These are phyloP conservation scores for Myiozetetes cayanensis DNA, from an alignment of 2,113 vertebrate species.

Conservation along the genomic window DNA sequence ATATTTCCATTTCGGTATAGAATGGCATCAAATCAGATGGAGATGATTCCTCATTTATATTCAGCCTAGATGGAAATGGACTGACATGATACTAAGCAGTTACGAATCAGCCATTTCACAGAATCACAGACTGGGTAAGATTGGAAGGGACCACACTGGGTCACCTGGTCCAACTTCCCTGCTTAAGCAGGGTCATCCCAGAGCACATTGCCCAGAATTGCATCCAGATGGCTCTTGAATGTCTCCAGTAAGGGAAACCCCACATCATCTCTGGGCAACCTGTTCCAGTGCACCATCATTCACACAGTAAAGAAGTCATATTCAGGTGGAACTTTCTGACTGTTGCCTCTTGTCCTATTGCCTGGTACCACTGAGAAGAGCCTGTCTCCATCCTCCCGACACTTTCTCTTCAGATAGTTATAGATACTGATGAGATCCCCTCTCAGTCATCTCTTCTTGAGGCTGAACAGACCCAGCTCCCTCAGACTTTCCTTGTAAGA, in stretches of 20 bases:
- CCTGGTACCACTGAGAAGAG: not conserved
- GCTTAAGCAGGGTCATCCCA: not conserved
- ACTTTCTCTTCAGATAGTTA: not conserved
- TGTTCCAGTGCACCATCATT: accelerated
- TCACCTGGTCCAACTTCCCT: not conserved
- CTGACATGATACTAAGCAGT: not conserved
- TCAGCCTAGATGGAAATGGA: not conserved
- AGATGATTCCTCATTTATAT: not conserved
- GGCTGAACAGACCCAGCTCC: not conserved
- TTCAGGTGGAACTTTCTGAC: not conserved
- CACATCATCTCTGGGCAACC: not conserved
- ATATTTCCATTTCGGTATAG: not conserved
- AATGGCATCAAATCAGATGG: not conserved
- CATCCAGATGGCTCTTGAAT: not conserved
- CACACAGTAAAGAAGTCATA: not conserved
- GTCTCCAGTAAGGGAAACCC: not conserved
- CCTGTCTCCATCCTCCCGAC: not conserved
- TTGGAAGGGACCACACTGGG: accelerated
- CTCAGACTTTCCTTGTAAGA: not conserved
- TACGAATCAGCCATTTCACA: not conserved
- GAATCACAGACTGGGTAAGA: not conserved
- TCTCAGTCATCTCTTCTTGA: not conserved
- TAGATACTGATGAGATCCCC: not conserved
- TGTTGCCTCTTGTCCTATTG: not conserved
- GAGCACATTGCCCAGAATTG: not conserved